Evolutionary conservation across 1,140 invertebrate genomes (phyloP), one percentile per base, ranked within the genome.

Genomic region (Cyrtorhinus lividipennis): DNA sequence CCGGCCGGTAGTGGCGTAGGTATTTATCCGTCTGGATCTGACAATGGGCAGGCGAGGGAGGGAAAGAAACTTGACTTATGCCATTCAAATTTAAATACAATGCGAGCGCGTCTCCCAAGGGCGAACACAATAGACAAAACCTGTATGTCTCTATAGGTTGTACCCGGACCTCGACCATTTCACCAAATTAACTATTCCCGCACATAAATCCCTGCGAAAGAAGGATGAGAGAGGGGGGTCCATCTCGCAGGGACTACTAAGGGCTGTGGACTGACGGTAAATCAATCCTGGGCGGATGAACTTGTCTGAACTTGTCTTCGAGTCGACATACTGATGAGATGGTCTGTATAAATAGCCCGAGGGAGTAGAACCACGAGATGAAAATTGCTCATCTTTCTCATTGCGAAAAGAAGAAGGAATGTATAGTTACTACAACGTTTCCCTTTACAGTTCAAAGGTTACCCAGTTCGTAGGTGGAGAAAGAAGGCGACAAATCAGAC

Each of bases 1-100:
- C 8, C 20, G 5, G 12, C 10, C 5, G 48, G 48, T 13, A 15
- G 30, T 8, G 15, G 30, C 30, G 24, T 18, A 15, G 24, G 58
- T 59, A 59, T 59, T 59, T 59, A 59, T 59, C 58, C 58, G 58
- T 59, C 58, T 59, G 58, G 58, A 59, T 27, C 58, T 59, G 58
- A 59, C 58, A 59, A 59, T 59, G 58, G 58, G 20, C 10, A 22
- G 58, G 26, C 27, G 24, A n/a, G n/a, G 25, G 38, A 59, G 58
- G 58, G 56, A 24, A 53, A 59, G 24, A 59, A 30, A 27, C 58
- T 59, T 59, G 58, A 59, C 58, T 59, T 59, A 59, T 59, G 58
- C 58, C 56, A 59, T 25, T 59, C 58, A 59, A 26, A 59, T 59
- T 59, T 59, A 59, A 59, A 59, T 59, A 59, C 58, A 59, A 59